These are phyloP conservation scores for Alouatta caraya DNA, from an alignment of 2,797 vertebrate species.

Conservation along the genomic window DNA sequence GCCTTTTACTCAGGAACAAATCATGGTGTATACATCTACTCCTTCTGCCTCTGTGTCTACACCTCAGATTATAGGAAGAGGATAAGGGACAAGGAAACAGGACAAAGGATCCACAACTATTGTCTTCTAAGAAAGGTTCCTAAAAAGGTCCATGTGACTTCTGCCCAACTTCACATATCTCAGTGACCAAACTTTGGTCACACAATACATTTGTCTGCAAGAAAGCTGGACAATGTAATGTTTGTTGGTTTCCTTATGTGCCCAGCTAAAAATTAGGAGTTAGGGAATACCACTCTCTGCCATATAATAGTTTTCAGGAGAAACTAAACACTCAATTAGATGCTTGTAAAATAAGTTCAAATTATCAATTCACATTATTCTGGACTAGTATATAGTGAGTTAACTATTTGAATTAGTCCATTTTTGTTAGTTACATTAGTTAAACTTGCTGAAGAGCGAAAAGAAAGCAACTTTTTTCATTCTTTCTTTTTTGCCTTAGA, in stretches of 20 bases:
- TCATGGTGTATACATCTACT: not conserved
- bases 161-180: not conserved
- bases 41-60: not conserved
- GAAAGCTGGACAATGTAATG: not conserved
- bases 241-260: not conserved
- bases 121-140: not conserved
- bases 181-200: not conserved
- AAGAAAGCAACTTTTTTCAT: not conserved
- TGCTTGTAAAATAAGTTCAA: not conserved
- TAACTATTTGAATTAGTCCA: not conserved
- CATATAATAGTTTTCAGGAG: not conserved
- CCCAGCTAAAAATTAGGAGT: not conserved
- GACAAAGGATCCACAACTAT: fast-evolving
- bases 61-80: not conserved
- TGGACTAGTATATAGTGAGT: not conserved
- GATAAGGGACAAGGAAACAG: not conserved
- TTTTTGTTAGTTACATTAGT: not conserved
- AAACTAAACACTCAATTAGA: not conserved
- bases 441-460: not conserved
- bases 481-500: not conserved
- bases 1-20: not conserved
- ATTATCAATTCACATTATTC: not conserved
- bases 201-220: not conserved
- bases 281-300: not conserved
- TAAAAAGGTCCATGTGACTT: not conserved